Conservation (phyloP, 2,797 vertebrate species). For the Pelochelys cantorii region DNA sequence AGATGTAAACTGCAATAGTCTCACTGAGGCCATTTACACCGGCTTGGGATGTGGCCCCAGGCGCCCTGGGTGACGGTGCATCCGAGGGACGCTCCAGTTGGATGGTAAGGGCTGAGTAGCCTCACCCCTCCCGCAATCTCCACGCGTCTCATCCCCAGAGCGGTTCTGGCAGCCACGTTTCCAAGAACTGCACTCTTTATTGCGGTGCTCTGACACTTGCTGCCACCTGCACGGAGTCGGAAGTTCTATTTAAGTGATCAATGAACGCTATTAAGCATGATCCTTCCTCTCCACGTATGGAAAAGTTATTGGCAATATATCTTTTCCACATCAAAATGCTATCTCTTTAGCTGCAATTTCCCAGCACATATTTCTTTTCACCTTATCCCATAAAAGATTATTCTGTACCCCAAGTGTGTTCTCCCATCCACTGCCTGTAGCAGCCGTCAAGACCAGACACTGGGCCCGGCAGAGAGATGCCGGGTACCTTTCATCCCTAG, state of each 20-base stretch:
- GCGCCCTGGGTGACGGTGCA: not conserved
- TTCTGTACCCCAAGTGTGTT: not conserved
- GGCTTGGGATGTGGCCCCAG: not conserved
- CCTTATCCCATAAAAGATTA: not conserved
- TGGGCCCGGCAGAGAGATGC: not conserved
- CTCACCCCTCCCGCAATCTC: not conserved
- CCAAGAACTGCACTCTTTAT: not conserved
- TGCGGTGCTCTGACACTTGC: not conserved
- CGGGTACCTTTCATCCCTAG: not conserved
- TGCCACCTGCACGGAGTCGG: not conserved
- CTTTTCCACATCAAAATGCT: not conserved
- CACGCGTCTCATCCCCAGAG: not conserved
- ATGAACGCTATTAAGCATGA: not conserved
- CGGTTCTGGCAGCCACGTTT: not conserved
- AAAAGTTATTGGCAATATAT: not conserved
- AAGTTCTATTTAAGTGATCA: not conserved
- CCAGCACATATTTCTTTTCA: not conserved
- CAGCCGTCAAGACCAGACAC: not conserved
- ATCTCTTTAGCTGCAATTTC: not conserved
- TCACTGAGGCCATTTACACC: not conserved
- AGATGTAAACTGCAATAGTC: not conserved
- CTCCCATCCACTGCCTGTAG: not conserved
- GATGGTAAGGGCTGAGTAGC: not conserved
- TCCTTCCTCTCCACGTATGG: not conserved
- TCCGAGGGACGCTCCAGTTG: not conserved